These are phyloP conservation scores for Hypocryptadius cinnamomeus DNA, from an alignment of 2,113 vertebrate genomes.

Conservation along the genomic window DNA sequence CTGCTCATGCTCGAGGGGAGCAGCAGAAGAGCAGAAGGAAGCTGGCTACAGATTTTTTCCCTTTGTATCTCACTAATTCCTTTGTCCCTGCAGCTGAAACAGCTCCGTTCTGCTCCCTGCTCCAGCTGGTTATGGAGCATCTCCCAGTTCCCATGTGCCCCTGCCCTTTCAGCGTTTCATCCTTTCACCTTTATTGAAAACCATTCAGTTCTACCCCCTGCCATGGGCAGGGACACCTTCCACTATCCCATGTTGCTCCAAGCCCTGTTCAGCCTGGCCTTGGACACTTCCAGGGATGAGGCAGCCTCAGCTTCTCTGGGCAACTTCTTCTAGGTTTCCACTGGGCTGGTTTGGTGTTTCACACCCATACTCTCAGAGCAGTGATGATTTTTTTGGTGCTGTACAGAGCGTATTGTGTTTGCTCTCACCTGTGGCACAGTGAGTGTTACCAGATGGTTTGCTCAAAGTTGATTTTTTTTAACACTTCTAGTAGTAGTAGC, in stretches of 20 bases:
- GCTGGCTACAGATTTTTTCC: neutral
- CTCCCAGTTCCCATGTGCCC: rapidly evolving
- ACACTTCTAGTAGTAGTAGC: neutral
- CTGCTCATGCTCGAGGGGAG: neutral
- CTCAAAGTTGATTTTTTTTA: neutral
- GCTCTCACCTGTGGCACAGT: neutral
- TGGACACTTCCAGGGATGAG: neutral
- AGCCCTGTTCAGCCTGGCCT: neutral
- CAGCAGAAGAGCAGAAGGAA: neutral
- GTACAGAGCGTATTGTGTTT: neutral
- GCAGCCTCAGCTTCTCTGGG: neutral
- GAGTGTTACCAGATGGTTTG: slow-evolving; percentile 24
- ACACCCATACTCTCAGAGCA: neutral
- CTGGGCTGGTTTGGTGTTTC: neutral
- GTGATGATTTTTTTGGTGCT: neutral
- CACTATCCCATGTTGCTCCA: neutral
- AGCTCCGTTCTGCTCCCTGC: neutral
- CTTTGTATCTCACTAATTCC: neutral
- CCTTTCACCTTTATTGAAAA: neutral
- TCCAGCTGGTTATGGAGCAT: neutral
- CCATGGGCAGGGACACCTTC: neutral
- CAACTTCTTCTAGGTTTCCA: neutral
- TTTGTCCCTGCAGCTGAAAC: neutral
- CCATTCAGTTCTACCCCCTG: neutral
- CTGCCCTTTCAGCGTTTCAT: neutral